Conservation (phyloP, 2,888 invertebrate genomes). For the Polylopha cassiicola region DNA sequence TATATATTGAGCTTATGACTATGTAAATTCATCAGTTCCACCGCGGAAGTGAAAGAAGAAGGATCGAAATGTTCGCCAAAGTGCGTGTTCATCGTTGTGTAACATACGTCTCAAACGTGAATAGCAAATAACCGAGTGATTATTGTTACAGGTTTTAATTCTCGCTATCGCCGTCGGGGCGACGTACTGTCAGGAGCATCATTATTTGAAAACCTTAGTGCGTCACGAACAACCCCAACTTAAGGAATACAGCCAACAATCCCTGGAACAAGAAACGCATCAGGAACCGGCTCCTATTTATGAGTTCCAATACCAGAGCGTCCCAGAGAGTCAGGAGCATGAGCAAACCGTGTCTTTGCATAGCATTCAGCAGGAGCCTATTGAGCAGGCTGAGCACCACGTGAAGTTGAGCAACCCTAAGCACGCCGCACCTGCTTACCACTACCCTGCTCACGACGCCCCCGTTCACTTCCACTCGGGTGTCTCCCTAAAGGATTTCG, state of each 20-base stretch:
- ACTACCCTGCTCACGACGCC: conserved; percentile 3
- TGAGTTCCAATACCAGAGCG: conserved; percentile 37
- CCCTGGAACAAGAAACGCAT: conserved; percentile 39
- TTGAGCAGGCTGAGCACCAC: conserved; percentile 13
- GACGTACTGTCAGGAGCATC: conserved; percentile 47
- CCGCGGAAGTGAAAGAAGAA: conserved; percentile 68
- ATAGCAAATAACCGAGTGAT: conserved; percentile 10
- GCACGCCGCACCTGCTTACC: conserved; percentile 9
- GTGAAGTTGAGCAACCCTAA: conserved; percentile 15
- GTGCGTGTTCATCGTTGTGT: conserved; percentile 40
- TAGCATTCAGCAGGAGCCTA: conserved; percentile 36
- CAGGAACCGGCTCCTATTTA: conserved; percentile 46
- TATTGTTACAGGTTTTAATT: conserved; percentile 50
- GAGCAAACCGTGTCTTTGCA: conserved; percentile 49
- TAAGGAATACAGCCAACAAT: conserved; percentile 45
- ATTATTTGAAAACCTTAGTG: conserved; percentile 41
- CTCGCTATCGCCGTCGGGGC: conserved; percentile 40
- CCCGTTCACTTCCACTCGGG: conserved; percentile 18
- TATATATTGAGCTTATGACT: conserved; percentile 75
- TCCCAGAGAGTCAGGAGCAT: conserved; percentile 34
- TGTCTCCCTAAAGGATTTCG: conserved; percentile 22
- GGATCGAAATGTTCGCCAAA: conserved; percentile 69
- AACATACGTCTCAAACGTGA: conserved; percentile 13
- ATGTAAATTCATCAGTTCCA: conserved; percentile 73
- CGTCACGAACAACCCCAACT: conserved; percentile 45